Base-by-base conservation (phyloP, 2,113 vertebrate genomes). In the Ictidomys tridecemlineatus region DNA sequence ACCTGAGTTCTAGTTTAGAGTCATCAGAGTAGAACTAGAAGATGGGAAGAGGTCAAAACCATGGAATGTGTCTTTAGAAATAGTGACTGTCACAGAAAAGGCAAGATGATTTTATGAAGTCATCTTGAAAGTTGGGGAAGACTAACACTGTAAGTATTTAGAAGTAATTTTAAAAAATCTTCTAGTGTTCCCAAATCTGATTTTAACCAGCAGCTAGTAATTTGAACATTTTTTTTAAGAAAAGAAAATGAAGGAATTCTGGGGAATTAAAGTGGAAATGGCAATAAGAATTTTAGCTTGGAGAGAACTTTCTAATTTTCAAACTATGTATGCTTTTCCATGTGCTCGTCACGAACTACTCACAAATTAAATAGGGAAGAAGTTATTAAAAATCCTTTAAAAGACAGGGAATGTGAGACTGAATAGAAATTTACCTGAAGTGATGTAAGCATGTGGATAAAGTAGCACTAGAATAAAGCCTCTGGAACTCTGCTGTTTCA, bases 241-340 rank as follows among this genome's bases (percentile, higher is more conserved):
- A 32, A 18, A 9, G 10, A 30, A 65, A 83, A 22, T 63, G 76
- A 95, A 20, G 28, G 39, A 92, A 85, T 93, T 93, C 56, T 84
- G 22, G 18, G 61, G 39, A 94, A 72, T 72, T 10, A 76, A 97
- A 96, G 65, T 73, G 20, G 72, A 92, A 92, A 56, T 37, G 48
- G 48, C 24, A 85, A 39, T 5, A 77, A 76, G 73, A 63, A 94
- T 4, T 94, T 72, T 78, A 96, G 93, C 93, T 16, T 92, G 2
- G 1, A 56, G 61, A 93, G 69, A 85, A 79, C 16, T 48, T 82
- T 32, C 18, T 80, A 56, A 61, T 72, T 89, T 96, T 97, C 56
- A 90, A 89, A 96, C 39, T 67, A 37, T 32, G 56, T 95, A 5
- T 69, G 34, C 53, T 73, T 90, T 89, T 63, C 20, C 51, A 32